Base-by-base conservation (phyloP, 2,888 invertebrate genomes). In the Mesorhabditis spiculigera region DNA sequence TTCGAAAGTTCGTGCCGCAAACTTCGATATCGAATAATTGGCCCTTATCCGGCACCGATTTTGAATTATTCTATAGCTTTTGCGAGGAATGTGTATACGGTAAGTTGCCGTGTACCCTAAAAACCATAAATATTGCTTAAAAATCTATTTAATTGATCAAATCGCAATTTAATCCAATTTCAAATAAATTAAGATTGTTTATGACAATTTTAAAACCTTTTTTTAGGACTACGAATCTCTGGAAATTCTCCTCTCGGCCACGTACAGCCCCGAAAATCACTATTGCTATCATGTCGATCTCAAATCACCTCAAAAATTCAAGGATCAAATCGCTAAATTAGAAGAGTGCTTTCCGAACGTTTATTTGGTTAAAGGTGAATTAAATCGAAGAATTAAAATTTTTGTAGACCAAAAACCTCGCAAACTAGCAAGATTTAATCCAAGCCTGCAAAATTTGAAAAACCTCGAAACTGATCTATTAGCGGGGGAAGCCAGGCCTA, bases 51-150 rank as follows among this genome's bases (percentile, higher is more conserved):
- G 8, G 58, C 58, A 13, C 58, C 58, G 10, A n/a, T 2, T 50
- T 50, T 50, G n/a, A 50, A 50, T n/a, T 50, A 50, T 50, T 50
- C 58, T 13, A 50, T 50, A 10, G 58, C 58, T 50, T 50, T 50
- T n/a, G 58, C 58, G 0, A 50, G 58, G n/a, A 50, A 50, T 50
- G 58, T 50, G 8, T 50, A 50, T n/a, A 50, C 58, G 58, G 58
- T 50, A n/a, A n/a, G 3, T 28, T 28, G 1, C 28, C n/a, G n/a
- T n/a, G 28, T 3, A 28, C 28, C 28, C 3, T 28, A 28, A 28
- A 28, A 28, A 28, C 28, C 28, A n/a, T n/a, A n/a, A n/a, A n/a
- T n/a, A n/a, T n/a, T 10, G 6, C 13, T 50, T 50, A n/a, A n/a
- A n/a, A n/a, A n/a, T n/a, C n/a, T n/a, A n/a, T n/a, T n/a, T n/a